phyloP scores from a whole-genome alignment of 2,797 vertebrate genomes.

The Rhinoraja longicauda region DNA sequence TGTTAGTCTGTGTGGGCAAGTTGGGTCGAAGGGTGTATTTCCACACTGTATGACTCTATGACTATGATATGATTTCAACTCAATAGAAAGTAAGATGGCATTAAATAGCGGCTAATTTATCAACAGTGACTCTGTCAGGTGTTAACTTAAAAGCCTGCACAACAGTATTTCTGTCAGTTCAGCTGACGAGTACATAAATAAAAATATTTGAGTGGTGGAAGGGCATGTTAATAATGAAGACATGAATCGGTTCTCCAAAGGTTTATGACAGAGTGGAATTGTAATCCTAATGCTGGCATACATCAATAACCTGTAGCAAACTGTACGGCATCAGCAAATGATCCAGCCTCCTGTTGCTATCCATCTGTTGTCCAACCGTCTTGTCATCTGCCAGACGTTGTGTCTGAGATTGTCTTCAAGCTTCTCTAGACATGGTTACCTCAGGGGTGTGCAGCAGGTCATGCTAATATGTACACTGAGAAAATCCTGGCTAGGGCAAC shows the following conservation, averaged over 20 bases:
- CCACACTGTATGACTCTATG: too few relatives aligned
- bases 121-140: background rate
- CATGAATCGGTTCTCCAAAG: background rate
- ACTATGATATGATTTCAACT: background rate
- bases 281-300: background rate
- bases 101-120: background rate
- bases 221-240: background rate
- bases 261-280: background rate
- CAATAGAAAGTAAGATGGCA: background rate
- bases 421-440: background rate
- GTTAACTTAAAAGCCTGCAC: background rate
- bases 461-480: slow-evolving; percentile 20
- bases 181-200: background rate
- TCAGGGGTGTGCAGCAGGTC: background rate
- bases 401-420: slow-evolving; percentile 21
- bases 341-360: slow-evolving; percentile 25
- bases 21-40: too few relatives aligned
- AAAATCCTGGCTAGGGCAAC: background rate
- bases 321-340: background rate
- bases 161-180: background rate
- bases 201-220: background rate
- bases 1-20: too few relatives aligned
- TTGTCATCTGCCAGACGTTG: background rate
- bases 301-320: background rate
- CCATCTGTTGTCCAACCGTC: slow-evolving; percentile 12